Conservation (phyloP, 2,113 vertebrate genomes). For the Setophaga petechia region DNA sequence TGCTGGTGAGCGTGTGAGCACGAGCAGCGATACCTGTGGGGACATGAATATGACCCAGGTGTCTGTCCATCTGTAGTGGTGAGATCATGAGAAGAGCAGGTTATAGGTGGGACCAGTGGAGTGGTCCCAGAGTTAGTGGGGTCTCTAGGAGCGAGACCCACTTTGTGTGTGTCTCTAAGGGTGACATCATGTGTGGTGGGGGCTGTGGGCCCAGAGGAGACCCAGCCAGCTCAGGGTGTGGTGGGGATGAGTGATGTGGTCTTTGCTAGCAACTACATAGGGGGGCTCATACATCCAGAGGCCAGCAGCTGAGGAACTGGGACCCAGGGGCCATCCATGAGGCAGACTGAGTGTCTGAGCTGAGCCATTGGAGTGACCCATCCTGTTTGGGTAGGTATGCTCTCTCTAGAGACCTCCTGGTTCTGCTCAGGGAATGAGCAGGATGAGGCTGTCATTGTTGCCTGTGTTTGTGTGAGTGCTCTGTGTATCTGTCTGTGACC, state of each 20-base stretch:
- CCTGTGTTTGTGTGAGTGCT: background rate
- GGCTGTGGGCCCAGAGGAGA: background rate
- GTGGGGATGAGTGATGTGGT: background rate
- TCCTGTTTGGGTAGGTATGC: background rate
- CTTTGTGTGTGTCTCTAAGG: fast-evolving
- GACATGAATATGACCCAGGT: background rate
- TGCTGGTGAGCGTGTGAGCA: background rate
- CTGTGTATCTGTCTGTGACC: background rate
- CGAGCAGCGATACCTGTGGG: fast-evolving
- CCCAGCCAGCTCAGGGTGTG: background rate
- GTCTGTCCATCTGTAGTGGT: background rate
- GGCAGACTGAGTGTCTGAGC: background rate
- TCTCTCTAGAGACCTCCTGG: background rate
- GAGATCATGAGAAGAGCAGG: background rate
- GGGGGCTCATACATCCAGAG: background rate
- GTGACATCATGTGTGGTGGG: background rate
- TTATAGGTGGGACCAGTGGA: background rate
- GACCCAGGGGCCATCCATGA: background rate
- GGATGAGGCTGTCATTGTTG: background rate
- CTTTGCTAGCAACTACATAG: background rate
- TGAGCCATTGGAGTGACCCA: background rate
- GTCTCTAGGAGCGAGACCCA: fast-evolving
- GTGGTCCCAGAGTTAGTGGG: background rate
- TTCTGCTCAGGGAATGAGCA: background rate
- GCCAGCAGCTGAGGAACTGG: background rate